Evolutionary conservation across 2,888 invertebrate genomes (phyloP).

Genomic region (Tinea pellionella): DNA sequence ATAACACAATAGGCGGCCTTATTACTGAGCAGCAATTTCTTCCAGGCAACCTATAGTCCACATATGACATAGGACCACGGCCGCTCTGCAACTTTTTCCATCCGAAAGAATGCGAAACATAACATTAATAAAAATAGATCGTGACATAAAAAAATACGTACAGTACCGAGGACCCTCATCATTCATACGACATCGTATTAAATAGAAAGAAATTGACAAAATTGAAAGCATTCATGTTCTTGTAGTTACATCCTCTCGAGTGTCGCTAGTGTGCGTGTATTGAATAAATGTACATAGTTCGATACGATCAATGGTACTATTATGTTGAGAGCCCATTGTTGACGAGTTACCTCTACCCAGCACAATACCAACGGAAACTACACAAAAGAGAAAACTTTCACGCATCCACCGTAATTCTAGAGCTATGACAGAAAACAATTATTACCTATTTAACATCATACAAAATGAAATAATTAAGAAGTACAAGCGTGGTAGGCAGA

Average conservation of each 20-base stretch:
- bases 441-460: too few relatives aligned
- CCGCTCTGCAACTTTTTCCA: too few relatives aligned
- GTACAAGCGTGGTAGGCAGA: too few relatives aligned
- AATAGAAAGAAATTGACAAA: slow-evolving; percentile 2
- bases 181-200: not conserved
- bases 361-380: slow-evolving; percentile 49
- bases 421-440: not conserved
- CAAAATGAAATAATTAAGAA: too few relatives aligned
- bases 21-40: too few relatives aligned
- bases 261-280: not conserved
- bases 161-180: not conserved
- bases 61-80: too few relatives aligned
- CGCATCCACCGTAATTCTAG: slow-evolving; percentile 19
- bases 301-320: slow-evolving; percentile 59
- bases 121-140: too few relatives aligned
- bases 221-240: slow-evolving; percentile 3
- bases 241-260: not conserved
- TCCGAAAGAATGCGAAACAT: too few relatives aligned
- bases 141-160: not conserved
- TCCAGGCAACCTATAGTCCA: too few relatives aligned
- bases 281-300: slow-evolving; percentile 5
- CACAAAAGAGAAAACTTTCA: slow-evolving; percentile 41
- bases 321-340: slow-evolving; percentile 60
- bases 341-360: slow-evolving; percentile 53
- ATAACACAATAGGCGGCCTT: too few relatives aligned